Evolutionary conservation across 2,113 vertebrate species (phyloP).

Genomic region (Hydrochoerus hydrochaeris): DNA sequence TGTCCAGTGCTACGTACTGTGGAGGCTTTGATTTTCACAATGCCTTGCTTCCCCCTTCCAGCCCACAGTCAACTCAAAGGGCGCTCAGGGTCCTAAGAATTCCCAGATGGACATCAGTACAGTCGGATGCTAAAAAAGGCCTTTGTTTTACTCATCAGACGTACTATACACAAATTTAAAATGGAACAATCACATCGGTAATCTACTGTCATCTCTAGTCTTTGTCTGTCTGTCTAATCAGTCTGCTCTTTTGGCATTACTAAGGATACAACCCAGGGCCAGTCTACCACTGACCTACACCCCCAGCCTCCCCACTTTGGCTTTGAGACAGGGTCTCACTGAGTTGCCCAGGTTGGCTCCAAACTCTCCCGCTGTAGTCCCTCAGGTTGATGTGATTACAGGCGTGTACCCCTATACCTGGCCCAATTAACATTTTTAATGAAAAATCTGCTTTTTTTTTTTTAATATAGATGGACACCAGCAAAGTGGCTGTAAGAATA

Average conservation of each 20-base stretch:
- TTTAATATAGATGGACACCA: not conserved
- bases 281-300: not conserved
- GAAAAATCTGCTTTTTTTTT: not conserved
- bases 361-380: not conserved
- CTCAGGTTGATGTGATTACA: not conserved
- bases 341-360: not conserved
- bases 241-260: not conserved
- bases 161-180: not conserved
- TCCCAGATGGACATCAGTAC: not conserved
- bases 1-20: accelerated
- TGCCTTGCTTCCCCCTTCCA: not conserved
- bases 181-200: not conserved
- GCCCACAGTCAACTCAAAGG: not conserved
- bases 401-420: not conserved
- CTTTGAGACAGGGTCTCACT: not conserved
- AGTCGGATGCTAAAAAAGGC: not conserved
- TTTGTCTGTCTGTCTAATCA: not conserved
- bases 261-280: not conserved
- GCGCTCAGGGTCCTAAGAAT: not conserved
- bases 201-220: not conserved
- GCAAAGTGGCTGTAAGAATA: not conserved
- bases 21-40: not conserved
- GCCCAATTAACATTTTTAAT: not conserved
- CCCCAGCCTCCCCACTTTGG: not conserved
- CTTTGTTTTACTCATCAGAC: not conserved